Conservation (phyloP, 2,797 vertebrate species). For the Crax fasciolata region DNA sequence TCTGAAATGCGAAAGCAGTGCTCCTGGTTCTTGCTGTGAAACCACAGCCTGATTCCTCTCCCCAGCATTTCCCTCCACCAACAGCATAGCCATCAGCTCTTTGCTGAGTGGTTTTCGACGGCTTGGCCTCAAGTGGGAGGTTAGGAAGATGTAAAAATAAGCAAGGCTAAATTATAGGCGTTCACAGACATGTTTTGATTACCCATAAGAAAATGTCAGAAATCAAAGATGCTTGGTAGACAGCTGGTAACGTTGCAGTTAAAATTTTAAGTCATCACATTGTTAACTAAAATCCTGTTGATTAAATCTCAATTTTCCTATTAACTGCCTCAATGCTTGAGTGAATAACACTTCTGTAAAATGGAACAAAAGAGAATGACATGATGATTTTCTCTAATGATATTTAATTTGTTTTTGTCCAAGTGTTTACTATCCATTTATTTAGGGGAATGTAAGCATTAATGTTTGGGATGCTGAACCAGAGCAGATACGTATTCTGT, state of each 20-base stretch:
- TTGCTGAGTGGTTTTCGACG: neutral
- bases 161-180: neutral
- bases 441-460: neutral
- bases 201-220: neutral
- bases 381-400: neutral
- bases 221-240: neutral
- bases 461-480: neutral
- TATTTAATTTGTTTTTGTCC: neutral
- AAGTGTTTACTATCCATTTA: neutral
- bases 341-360: neutral
- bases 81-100: accelerated
- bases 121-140: neutral
- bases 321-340: neutral
- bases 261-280: neutral
- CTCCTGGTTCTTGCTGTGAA: neutral
- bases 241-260: neutral
- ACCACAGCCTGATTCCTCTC: neutral
- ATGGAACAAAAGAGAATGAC: neutral
- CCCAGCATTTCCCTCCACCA: neutral
- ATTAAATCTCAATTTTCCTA: neutral
- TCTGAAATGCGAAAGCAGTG: neutral
- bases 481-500: neutral
- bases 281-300: neutral
- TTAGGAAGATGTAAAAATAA: neutral
- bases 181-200: neutral